Percentiles rank a stretch among this genome's conserved stretches.
phyloP scores from a whole-genome alignment of 2,888 invertebrate species.

The Ormia ochracea region DNA sequence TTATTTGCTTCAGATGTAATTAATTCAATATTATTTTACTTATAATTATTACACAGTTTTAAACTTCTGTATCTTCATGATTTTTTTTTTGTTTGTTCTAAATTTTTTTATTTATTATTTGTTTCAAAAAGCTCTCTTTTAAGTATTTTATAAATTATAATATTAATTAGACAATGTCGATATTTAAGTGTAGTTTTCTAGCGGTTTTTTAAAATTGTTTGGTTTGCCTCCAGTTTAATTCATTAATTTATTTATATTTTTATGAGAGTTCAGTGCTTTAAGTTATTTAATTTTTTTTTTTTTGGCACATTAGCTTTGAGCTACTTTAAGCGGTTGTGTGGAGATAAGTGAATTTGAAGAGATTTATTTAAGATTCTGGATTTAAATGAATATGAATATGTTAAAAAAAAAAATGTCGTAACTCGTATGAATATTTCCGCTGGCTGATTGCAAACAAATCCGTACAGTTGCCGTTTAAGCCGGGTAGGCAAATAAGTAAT shows the following conservation, averaged over 20 bases:
- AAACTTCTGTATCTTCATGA: constrained; percentile 49
- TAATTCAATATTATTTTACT: constrained; percentile 33
- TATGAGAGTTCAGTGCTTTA: too few relatives aligned
- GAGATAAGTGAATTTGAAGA: neutral
- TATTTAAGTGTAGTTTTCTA: neutral
- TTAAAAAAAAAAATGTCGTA: too few relatives aligned
- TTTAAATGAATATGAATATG: too few relatives aligned
- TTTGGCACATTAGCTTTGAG: constrained; percentile 55
- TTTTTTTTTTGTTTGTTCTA: constrained; percentile 33
- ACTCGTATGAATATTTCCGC: too few relatives aligned
- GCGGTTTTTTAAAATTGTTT: neutral
- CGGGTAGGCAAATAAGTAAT: too few relatives aligned
- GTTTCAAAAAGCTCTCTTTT: constrained; percentile 54
- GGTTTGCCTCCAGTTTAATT: neutral
- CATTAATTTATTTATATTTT: neutral
- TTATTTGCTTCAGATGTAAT: constrained; percentile 44
- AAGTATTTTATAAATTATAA: constrained; percentile 27
- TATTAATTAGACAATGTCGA: neutral
- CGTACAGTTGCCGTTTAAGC: too few relatives aligned
- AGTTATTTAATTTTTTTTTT: too few relatives aligned
- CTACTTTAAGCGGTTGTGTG: constrained; percentile 13
- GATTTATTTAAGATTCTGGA: too few relatives aligned
- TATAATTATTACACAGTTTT: constrained; percentile 37
- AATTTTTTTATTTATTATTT: constrained; percentile 1
- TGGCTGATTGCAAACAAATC: too few relatives aligned